Evolutionary conservation across 2,797 vertebrate species (phyloP), one percentile per base, ranked within the genome.

Genomic region (Sebastes miniatus): DNA sequence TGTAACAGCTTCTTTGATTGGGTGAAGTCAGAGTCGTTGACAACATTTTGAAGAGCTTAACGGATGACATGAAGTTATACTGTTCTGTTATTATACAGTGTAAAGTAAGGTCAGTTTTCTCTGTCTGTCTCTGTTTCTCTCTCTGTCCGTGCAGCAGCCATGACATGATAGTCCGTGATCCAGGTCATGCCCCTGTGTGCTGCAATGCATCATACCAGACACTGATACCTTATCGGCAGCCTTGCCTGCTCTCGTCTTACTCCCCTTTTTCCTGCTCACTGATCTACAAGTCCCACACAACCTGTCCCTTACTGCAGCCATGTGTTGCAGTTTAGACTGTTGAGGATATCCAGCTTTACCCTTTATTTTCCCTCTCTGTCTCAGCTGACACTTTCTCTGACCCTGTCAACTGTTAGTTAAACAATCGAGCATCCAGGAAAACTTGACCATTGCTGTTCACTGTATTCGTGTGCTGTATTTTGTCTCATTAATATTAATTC

Each of bases 251-350:
- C 67, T 79, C 36, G 6, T 73, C 54, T 78, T 27, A 68, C 83
- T 83, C 79, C 59, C 68, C 54, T 68, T 78, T 43, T 82, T 83
- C 69, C 83, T 70, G 68, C 73, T 83, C 87, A 83, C 92, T 96
- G 97, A 97, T 91, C 94, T 80, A 94, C 94, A 2, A 94, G 94
- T 5, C 4, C n/a, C 34, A 94, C 96, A 39, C 96, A 96, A 96
- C 79, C 95, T 96, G 77, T 96, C 95, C 6, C 95, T 94, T 50
- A 94, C 96, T 10, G 95, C 96, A 57, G 95, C 96, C 78, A 94
- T 96, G 96, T 96, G 96, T 82, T 93, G 95, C 27, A 95, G 96
- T 20, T 70, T 25, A 20, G 29, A 36, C 69, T 34, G 6, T 34
- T 52, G 54, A 79, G 11, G 25, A 32, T 22, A 29, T 47, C 47